These are phyloP conservation scores for Dromaius novaehollandiae DNA, from an alignment of 2,113 vertebrate species.

Conservation along the genomic window DNA sequence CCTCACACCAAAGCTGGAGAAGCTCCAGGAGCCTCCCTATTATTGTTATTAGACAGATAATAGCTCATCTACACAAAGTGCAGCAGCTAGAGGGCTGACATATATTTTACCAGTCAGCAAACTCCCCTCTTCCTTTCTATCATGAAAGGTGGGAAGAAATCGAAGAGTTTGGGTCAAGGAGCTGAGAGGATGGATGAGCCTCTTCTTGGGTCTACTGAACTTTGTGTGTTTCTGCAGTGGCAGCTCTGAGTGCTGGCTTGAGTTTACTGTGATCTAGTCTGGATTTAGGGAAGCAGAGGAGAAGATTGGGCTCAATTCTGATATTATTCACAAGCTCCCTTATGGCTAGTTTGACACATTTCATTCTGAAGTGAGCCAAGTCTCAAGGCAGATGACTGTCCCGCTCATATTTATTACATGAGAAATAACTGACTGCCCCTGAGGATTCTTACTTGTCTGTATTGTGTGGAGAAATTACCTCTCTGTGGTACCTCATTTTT, in stretches of 20 bases:
- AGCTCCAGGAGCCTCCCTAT: background rate
- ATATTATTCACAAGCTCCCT: background rate
- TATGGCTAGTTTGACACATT: background rate
- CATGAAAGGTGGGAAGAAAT: background rate
- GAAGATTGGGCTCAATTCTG: rapidly evolving
- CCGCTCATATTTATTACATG: background rate
- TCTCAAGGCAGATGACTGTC: rapidly evolving
- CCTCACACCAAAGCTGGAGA: background rate
- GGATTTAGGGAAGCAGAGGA: background rate
- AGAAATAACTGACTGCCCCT: background rate
- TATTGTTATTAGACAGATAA: background rate
- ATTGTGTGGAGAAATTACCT: background rate
- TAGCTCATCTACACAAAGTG: background rate
- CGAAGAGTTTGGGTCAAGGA: background rate
- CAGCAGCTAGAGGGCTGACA: background rate
- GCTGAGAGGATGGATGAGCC: background rate
- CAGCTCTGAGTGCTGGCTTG: background rate
- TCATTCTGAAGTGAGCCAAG: background rate
- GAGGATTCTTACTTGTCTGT: background rate
- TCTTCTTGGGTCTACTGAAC: background rate
- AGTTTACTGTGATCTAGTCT: background rate
- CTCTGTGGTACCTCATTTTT: background rate
- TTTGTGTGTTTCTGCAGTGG: rapidly evolving
- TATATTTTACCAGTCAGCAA: background rate
- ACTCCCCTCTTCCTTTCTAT: background rate